Evolutionary conservation across 2,888 invertebrate species (phyloP), one percentile per base, ranked within the genome.

Genomic region (Notodonta dromedarius): DNA sequence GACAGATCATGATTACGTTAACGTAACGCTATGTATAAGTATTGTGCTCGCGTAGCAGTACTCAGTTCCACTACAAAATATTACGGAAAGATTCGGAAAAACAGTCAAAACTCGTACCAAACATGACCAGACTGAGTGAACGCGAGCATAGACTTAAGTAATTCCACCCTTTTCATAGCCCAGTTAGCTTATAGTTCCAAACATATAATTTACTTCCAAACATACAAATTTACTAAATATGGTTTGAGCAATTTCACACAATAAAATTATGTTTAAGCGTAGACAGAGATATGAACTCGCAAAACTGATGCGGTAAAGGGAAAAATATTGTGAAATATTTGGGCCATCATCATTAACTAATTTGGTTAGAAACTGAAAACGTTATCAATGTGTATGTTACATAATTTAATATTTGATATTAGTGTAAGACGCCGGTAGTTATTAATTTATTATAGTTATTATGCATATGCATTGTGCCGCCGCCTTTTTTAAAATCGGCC

Each of bases 231-330:
- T 35, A 53, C 51, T 14, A 53, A 58, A 59, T 46, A 46, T 53
- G 56, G 61, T 61, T 74, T 80, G 73, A 79, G 79, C 78, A 78
- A 70, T 2, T 67, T 71, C 67, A 60, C 61, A 62, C 60, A 14
- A 32, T 52, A 57, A 54, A 63, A 67, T 52, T 58, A 52, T 55
- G 52, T 58, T 57, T 62, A 59, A 57, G 52, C 46, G 46, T 60
- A 59, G 56, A 60, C 44, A 60, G 52, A 51, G 51, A 54, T 54
- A 57, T 62, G 44, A 60, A 60, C 58, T 63, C 50, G 58, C 52
- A 44, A 62, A 62, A 64, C 60, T 55, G 59, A 57, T 39, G 54
- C 39, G 39, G 9, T 53, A 53, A 53, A 53, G 35, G 53, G 35
- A 2, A 54, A 54, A 13, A 13, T 54, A 39, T 12, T 54, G 14